phyloP scores from a whole-genome alignment of 2,797 vertebrate species.

The Hippopotamyrus pictus region DNA sequence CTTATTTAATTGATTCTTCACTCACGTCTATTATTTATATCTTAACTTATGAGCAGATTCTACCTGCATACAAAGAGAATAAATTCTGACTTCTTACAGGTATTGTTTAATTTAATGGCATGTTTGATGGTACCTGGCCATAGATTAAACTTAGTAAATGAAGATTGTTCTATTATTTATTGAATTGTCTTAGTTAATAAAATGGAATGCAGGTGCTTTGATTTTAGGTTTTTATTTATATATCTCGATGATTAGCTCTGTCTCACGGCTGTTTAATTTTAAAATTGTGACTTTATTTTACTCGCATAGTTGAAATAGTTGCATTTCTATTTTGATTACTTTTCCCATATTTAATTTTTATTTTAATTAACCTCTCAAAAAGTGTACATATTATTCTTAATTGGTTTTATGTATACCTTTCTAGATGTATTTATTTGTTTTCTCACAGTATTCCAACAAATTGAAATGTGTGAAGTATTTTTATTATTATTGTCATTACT shows the following conservation, averaged over 20 bases:
- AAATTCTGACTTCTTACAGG: slow-evolving; percentile 58
- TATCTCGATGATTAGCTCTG: slow-evolving; percentile 55
- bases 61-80: slow-evolving; percentile 40
- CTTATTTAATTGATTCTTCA: slow-evolving; percentile 75
- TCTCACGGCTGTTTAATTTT: slow-evolving; percentile 38
- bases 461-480: slow-evolving; percentile 27
- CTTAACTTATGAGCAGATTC: slow-evolving; percentile 68
- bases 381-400: slow-evolving; percentile 56
- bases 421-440: slow-evolving; percentile 59
- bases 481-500: slow-evolving; percentile 28
- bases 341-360: slow-evolving; percentile 16
- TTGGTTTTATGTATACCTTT: slow-evolving; percentile 49
- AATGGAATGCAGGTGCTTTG: slow-evolving; percentile 48
- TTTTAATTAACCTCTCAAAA: slow-evolving; percentile 34
- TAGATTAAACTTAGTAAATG: slow-evolving; percentile 64
- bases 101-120: slow-evolving; percentile 47
- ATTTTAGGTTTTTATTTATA: slow-evolving; percentile 63
- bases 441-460: slow-evolving; percentile 34
- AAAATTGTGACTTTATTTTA: slow-evolving; percentile 12
- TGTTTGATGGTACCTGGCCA: slow-evolving; percentile 56
- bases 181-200: slow-evolving; percentile 51
- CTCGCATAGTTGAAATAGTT: slow-evolving; percentile 11
- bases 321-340: slow-evolving; percentile 12
- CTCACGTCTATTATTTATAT: slow-evolving; percentile 71
- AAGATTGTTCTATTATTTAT: slow-evolving; percentile 57